Base-by-base conservation (phyloP, 2,888 invertebrate species). In the Chrysina gloriosa region DNA sequence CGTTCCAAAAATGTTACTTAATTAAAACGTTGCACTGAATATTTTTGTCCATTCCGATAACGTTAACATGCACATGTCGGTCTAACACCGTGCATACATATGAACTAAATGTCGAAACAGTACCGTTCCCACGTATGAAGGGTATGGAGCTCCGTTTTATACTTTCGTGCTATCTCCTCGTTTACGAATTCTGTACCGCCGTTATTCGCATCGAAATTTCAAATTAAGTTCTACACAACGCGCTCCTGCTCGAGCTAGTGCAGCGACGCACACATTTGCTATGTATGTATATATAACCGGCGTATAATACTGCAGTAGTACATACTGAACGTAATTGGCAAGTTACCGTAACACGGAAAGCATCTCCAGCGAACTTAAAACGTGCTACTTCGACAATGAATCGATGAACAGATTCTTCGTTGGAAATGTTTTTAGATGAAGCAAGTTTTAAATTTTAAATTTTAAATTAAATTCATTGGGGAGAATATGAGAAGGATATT, bases 191-290 rank as follows among this genome's bases (percentile, higher is more conserved):
- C 19, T 16, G 19, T n/a, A 4, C 47, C n/a, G 14, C 52, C 16
- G 39, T 39, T 58, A 39, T 25, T 14, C 39, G 4, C 21, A 25
- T 58, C 58, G 58, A 58, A 58, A 39, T 58, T 58, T 39, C 58
- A 39, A 58, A 58, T 58, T 58, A 58, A 25, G 42, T 58, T 42
- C 58, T 39, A 58, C 23, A n/a, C 23, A 14, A 5, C 39, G 58
- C 39, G 11, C n/a, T 23, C 7, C 11, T 58, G 23, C 25, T 11
- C 21, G 23, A 23, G 31, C 14, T 34, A n/a, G 34, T 19, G 34
- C 34, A 27, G 50, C 21, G n/a, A 39, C 23, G 4, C 9, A 52
- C 16, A 21, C 16, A 54, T 31, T 16, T 9, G n/a, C 27, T 16
- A 9, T 1, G n/a, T 47, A 47, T 21, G n/a, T 21, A 11, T 14